Evolutionary conservation across 2,113 vertebrate species (phyloP).

Genomic region (Grammomys dolichurus): DNA sequence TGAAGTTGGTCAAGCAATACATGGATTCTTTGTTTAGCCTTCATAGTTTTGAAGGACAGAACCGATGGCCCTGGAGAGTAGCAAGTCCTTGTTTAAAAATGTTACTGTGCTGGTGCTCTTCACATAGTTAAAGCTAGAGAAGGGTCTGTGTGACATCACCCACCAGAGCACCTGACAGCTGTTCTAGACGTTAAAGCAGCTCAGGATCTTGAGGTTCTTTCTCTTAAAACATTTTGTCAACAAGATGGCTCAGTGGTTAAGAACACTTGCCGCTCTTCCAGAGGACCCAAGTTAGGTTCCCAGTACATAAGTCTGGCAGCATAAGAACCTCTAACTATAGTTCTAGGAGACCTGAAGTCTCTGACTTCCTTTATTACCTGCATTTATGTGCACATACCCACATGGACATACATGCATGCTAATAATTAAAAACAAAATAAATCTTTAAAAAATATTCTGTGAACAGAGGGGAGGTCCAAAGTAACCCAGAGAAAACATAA

Average conservation of each 20-base stretch:
- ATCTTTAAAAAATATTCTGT: not conserved
- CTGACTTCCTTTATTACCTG: not conserved
- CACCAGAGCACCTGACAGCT: not conserved
- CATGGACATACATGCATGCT: not conserved
- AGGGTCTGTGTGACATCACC: not conserved
- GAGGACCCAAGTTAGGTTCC: not conserved
- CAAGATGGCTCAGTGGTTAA: not conserved
- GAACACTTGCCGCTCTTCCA: not conserved
- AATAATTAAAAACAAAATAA: not conserved
- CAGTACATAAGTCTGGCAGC: not conserved
- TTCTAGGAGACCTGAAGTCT: not conserved
- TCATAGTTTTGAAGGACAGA: not conserved
- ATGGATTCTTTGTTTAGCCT: not conserved
- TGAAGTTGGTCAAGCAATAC: not conserved
- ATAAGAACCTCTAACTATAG: not conserved
- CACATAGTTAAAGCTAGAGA: not conserved
- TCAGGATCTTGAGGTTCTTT: not conserved
- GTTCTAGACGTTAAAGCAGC: not conserved
- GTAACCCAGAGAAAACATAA: not conserved
- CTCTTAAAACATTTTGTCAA: not conserved
- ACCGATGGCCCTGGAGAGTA: not conserved
- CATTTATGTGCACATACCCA: too few species aligned
- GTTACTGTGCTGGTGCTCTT: not conserved
- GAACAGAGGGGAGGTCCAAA: slow-evolving; percentile 46
- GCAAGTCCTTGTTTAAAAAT: slow-evolving; percentile 1